Percentiles rank a stretch among this genome's conserved stretches.
Conservation (phyloP, 1,140 invertebrate genomes). For the Bombus confusus region DNA sequence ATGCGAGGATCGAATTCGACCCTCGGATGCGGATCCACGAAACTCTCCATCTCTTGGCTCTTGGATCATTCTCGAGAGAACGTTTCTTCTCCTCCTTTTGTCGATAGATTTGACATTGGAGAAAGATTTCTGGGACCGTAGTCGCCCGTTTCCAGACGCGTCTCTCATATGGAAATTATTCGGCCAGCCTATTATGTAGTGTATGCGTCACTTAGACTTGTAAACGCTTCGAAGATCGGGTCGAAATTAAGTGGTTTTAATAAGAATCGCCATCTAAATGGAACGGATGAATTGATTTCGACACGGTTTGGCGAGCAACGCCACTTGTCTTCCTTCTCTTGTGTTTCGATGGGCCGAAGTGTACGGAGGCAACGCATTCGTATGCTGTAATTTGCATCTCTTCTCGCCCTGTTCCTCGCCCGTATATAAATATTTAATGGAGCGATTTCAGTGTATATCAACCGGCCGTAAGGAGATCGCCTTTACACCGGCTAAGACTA, state of each 20-base stretch:
- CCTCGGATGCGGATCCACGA: constrained; percentile 71
- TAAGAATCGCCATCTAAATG: neutral
- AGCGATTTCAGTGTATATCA: constrained; percentile 2
- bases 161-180: constrained; percentile 1
- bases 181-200: too few relatives aligned
- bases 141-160: neutral
- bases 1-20: constrained; percentile 77
- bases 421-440: constrained; percentile 18
- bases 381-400: constrained; percentile 26
- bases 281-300: neutral
- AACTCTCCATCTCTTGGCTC: constrained; percentile 70
- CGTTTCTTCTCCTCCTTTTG: constrained; percentile 23
- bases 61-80: constrained; percentile 59
- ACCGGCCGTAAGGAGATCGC: neutral
- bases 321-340: neutral
- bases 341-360: neutral
- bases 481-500: too few relatives aligned
- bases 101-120: constrained; percentile 49
- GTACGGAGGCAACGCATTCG: neutral
- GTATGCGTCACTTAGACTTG: neutral
- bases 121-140: constrained; percentile 17
- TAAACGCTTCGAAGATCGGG: neutral
- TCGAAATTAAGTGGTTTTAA: neutral
- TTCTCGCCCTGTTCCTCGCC: neutral
- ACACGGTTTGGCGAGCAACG: neutral